phyloP scores from a whole-genome alignment of 2,113 vertebrate genomes.

The Syngnathoides biaculeatus region DNA sequence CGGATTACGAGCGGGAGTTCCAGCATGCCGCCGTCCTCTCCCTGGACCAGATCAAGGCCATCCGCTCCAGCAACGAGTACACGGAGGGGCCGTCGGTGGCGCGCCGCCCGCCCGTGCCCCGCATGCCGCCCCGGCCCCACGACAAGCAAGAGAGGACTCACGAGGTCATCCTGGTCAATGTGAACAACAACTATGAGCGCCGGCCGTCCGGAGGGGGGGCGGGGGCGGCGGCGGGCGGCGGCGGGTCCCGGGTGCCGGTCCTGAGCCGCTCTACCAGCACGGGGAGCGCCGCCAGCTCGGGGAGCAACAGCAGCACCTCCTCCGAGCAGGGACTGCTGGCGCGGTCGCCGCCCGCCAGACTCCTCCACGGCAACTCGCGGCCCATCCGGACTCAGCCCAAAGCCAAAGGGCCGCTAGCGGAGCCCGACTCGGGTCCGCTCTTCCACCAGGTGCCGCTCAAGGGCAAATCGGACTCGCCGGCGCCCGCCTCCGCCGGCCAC shows the following conservation, averaged over 20 bases:
- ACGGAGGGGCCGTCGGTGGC: slow-evolving; percentile 88
- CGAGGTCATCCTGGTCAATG: slow-evolving; percentile 88
- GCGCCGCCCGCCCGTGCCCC: slow-evolving; percentile 75
- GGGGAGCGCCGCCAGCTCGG: slow-evolving; percentile 90
- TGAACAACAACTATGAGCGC: slow-evolving; percentile 90
- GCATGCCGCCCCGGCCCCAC: slow-evolving; percentile 74
- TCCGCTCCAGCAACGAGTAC: slow-evolving; percentile 94
- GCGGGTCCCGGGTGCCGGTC: slow-evolving; percentile 70
- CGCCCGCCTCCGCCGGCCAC: slow-evolving; percentile 69
- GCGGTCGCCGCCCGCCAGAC: slow-evolving; percentile 76
- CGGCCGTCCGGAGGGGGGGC: slow-evolving; percentile 60
- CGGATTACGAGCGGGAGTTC: slow-evolving; percentile 84
- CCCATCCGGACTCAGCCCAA: slow-evolving; percentile 88
- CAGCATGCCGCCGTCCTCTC: slow-evolving; percentile 83
- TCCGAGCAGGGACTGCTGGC: slow-evolving; percentile 89
- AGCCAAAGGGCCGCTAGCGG: slow-evolving; percentile 52
- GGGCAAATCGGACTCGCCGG: slow-evolving; percentile 71
- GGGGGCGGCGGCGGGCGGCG: slow-evolving; percentile 42
- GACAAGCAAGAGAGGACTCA: slow-evolving; percentile 95
- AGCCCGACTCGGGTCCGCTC: slow-evolving; percentile 51
- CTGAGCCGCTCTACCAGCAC: slow-evolving; percentile 92
- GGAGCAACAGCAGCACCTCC: slow-evolving; percentile 89
- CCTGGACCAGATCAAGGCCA: slow-evolving; percentile 95
- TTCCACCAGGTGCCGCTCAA: slow-evolving; percentile 71
- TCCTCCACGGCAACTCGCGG: slow-evolving; percentile 60